phyloP scores from a whole-genome alignment of 2,113 vertebrate species.

The Trematocara unimaculatum region DNA sequence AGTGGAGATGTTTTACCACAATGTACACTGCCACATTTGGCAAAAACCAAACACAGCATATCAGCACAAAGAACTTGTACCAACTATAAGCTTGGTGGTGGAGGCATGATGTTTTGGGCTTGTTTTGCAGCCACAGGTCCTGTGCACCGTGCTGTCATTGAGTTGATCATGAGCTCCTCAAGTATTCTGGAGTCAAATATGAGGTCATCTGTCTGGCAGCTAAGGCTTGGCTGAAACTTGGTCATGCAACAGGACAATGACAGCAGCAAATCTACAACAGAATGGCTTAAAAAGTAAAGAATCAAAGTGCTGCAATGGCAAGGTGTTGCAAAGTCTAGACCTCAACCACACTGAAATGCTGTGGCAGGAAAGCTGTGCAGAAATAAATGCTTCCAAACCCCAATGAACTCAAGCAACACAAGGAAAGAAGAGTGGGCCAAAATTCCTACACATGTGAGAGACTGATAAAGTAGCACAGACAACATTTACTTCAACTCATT shows the following conservation, averaged over 20 bases:
- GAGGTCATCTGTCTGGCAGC: background rate
- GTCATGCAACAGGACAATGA: background rate
- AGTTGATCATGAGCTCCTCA: background rate
- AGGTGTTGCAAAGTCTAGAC: background rate
- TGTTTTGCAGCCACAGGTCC: background rate
- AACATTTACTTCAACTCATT: background rate
- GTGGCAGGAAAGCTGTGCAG: background rate
- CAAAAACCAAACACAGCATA: background rate
- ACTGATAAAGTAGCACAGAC: background rate
- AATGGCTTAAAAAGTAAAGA: background rate
- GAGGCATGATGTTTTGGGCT: background rate
- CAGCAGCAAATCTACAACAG: background rate
- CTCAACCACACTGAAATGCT: background rate
- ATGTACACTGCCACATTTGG: background rate
- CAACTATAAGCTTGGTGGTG: background rate
- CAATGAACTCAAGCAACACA: background rate
- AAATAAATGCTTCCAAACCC: background rate
- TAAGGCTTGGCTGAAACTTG: background rate
- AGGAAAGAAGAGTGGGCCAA: background rate
- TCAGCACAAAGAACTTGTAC: background rate
- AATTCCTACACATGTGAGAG: background rate
- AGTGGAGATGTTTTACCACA: background rate
- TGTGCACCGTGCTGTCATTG: background rate
- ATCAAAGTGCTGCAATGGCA: background rate
- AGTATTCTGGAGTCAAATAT: background rate